phyloP scores from a whole-genome alignment of 2,797 vertebrate species.

The Clarias fuscus region DNA sequence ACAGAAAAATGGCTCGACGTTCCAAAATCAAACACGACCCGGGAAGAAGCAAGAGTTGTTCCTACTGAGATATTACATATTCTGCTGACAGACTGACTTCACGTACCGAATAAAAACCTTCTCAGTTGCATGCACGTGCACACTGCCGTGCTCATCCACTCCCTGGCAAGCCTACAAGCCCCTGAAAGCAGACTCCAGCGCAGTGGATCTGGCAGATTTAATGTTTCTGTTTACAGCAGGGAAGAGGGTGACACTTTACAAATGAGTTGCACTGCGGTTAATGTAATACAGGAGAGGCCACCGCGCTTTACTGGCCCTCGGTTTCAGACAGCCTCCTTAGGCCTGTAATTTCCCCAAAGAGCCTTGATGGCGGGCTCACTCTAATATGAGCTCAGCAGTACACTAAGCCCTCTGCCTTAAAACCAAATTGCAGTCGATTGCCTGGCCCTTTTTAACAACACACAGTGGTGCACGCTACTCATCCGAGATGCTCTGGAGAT shows the following conservation, averaged over 20 bases:
- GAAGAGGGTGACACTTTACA: constrained; percentile 57
- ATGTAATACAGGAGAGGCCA: constrained; percentile 53
- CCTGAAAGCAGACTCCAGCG: constrained; percentile 35
- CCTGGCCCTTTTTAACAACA: constrained; percentile 23
- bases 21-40: constrained; percentile 43
- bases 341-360: constrained; percentile 59
- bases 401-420: constrained; percentile 41
- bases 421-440: constrained; percentile 35
- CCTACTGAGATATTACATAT: constrained; percentile 41
- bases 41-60: constrained; percentile 33
- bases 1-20: constrained; percentile 18
- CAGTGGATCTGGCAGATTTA: constrained; percentile 52
- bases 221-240: constrained; percentile 57
- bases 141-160: constrained; percentile 52
- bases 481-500: constrained; percentile 19
- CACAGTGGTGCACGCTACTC: constrained; percentile 15
- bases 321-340: constrained; percentile 54
- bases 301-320: constrained; percentile 50
- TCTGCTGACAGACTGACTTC: constrained; percentile 37
- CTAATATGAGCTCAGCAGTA: constrained; percentile 33
- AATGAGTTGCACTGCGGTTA: constrained; percentile 56
- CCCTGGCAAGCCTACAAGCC: constrained; percentile 19
- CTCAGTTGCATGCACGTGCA: constrained; percentile 45
- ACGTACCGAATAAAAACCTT: constrained; percentile 46
- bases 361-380: constrained; percentile 40